phyloP scores from a whole-genome alignment of 2,797 vertebrate species.

The Alauda arvensis region DNA sequence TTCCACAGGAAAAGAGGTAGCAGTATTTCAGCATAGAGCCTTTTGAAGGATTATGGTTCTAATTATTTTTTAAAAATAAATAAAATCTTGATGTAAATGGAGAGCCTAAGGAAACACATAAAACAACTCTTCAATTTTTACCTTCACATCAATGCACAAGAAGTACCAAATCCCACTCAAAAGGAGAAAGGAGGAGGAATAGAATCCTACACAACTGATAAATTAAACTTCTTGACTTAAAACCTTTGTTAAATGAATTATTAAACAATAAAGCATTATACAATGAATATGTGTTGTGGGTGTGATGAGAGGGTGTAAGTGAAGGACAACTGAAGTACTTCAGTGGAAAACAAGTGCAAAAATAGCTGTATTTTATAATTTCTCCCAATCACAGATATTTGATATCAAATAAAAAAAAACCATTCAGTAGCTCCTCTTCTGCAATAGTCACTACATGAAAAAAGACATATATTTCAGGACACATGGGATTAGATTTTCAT shows the following conservation, averaged over 20 bases:
- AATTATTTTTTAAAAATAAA: background rate
- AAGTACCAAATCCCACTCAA: background rate
- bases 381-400: background rate
- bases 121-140: conserved; percentile 29
- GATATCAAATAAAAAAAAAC: background rate
- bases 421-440: background rate
- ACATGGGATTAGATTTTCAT: background rate
- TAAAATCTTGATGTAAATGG: background rate
- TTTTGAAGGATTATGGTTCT: conserved; percentile 16
- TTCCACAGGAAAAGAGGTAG: background rate
- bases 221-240: conserved; percentile 25
- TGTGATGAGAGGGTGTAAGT: background rate
- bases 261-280: conserved; percentile 10
- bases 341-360: conserved; percentile 8
- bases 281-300: background rate
- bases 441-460: background rate
- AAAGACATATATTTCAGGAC: background rate
- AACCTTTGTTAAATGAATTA: conserved; percentile 3
- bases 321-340: background rate
- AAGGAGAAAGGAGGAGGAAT: background rate
- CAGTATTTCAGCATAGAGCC: background rate
- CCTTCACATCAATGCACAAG: conserved; percentile 13
- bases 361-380: background rate
- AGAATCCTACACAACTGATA: conserved; percentile 3
- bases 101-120: conserved; percentile 15